phyloP scores from a whole-genome alignment of 2,113 vertebrate species.

The Tyrannus savana region DNA sequence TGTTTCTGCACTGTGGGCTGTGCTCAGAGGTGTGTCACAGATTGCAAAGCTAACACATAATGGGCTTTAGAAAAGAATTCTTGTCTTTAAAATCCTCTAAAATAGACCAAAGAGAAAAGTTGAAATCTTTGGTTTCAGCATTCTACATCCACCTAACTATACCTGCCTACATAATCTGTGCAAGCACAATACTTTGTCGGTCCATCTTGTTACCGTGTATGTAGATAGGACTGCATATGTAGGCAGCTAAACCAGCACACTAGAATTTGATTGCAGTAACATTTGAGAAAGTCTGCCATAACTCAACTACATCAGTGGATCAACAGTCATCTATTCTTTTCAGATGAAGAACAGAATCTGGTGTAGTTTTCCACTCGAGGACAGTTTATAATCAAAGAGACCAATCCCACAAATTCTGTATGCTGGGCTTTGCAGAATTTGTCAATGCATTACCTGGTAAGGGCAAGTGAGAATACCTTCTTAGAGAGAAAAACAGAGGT shows the following conservation, averaged over 20 bases:
- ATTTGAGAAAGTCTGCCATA: neutral
- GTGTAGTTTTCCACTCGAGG: neutral
- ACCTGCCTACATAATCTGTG: neutral
- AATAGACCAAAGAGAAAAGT: neutral
- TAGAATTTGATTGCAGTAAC: neutral
- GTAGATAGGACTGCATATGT: neutral
- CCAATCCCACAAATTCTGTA: neutral
- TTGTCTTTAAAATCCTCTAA: neutral
- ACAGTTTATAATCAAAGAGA: neutral
- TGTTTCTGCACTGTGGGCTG: neutral
- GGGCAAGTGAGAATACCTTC: neutral
- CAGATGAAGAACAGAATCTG: neutral
- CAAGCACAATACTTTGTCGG: neutral
- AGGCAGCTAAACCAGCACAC: neutral
- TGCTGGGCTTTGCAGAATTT: neutral
- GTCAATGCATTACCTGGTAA: neutral
- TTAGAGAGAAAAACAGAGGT: neutral
- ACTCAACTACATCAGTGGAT: neutral
- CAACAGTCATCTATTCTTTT: neutral
- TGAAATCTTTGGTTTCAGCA: neutral
- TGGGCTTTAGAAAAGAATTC: neutral
- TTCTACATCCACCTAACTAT: neutral
- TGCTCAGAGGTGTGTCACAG: neutral
- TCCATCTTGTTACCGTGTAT: neutral
- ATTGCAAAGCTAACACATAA: neutral